Base-by-base conservation (phyloP, 2,797 vertebrate genomes). In the Aeoliscus strigatus region DNA sequence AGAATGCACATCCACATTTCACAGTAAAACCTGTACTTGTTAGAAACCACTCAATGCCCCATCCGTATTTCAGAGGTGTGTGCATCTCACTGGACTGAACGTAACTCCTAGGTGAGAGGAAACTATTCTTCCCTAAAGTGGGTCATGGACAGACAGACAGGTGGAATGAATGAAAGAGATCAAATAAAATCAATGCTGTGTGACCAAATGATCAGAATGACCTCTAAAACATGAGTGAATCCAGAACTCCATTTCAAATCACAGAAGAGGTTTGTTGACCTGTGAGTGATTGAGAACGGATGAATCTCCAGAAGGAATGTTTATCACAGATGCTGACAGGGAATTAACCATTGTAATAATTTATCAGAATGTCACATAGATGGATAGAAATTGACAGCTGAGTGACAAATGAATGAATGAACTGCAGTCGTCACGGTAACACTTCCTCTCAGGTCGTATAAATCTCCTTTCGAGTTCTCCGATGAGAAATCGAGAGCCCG, bases 311-410 rank as follows among this genome's bases (percentile, higher is more conserved):
- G 24, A 61, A 46, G 26, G 61, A 68, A 74, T 71, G 54, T 69
- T 69, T 55, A 62, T 71, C 60, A 55, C 25, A 2, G 27, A 51
- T 38, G 44, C 32, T 27, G 69, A 76, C 70, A 61, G 59, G 56
- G 61, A 67, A 68, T 68, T 62, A 77, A 72, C 31, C 51, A 64
- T 63, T 28, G 33, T 27, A 23, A 32, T 51, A 59, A 74, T 76
- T 79, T 71, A 77, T 68, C 63, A 46, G 38, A 60, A 43, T 51
- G 39, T 48, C 29, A 44, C 37, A 45, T 53, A 57, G 60, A 74
- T 46, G 42, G 71, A 70, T n/a, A 6, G 18, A 69, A 49, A 43
- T 50, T 36, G 58, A 71, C 70, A 75, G 79, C 75, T 82, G 70
- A 62, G 27, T 68, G 60, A 66, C 39, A 68, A 57, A 70, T 40